These are phyloP conservation scores for Meliscaeva auricollis DNA, from an alignment of 2,888 invertebrate genomes.

Conservation along the genomic window DNA sequence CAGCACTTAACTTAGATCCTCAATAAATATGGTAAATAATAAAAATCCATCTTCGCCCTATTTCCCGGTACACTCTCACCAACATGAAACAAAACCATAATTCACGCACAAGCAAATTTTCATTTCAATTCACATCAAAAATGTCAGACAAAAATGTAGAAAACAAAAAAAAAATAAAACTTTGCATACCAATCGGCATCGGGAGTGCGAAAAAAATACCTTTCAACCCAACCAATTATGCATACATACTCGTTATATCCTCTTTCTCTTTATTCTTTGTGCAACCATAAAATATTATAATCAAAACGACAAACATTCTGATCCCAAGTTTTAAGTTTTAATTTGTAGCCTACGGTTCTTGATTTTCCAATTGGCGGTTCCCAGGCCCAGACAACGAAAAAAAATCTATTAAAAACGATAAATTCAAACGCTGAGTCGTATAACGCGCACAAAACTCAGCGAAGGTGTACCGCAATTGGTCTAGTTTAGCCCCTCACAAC, in stretches of 20 bases:
- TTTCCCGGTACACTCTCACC: too few relatives aligned
- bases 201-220: neutral
- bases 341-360: slow-evolving; percentile 29
- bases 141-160: neutral
- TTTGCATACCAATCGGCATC: neutral
- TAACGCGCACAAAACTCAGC: slow-evolving; percentile 5
- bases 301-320: neutral
- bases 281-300: neutral
- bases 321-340: slow-evolving; percentile 36
- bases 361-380: neutral
- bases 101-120: neutral
- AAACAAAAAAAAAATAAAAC: neutral
- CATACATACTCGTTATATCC: too few relatives aligned
- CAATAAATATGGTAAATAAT: too few relatives aligned
- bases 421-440: slow-evolving; percentile 51
- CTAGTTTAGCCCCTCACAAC: slow-evolving; percentile 47
- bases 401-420: slow-evolving; percentile 14
- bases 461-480: slow-evolving; percentile 62
- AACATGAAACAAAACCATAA: too few relatives aligned
- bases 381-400: slow-evolving; percentile 1
- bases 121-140: neutral
- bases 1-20: too few relatives aligned
- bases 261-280: neutral
- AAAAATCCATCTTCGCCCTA: too few relatives aligned
- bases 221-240: neutral